These are phyloP conservation scores for Spinibarbus caldwelli DNA, from an alignment of 2,797 vertebrate species.

Conservation along the genomic window DNA sequence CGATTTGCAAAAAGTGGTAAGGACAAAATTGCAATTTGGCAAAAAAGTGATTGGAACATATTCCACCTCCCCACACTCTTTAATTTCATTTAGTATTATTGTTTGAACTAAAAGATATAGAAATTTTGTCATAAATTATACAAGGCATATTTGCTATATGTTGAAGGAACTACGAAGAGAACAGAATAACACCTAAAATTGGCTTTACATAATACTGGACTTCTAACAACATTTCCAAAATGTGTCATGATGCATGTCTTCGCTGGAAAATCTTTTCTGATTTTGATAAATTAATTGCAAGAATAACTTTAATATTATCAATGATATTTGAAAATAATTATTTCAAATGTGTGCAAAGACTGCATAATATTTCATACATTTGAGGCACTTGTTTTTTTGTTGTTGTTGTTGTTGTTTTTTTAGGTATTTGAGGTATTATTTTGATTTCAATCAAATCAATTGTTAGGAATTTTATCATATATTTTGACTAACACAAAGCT, in stretches of 20 bases:
- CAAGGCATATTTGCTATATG: background rate
- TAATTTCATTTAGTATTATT: background rate
- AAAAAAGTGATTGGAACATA: background rate
- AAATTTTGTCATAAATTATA: background rate
- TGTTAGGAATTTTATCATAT: background rate
- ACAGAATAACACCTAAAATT: background rate
- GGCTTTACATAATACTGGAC: background rate
- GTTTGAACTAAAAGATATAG: background rate
- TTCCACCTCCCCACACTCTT: background rate
- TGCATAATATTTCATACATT: background rate
- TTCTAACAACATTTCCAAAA: conserved; percentile 1
- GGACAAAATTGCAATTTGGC: background rate
- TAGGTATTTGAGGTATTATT: background rate
- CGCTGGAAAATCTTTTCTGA: background rate
- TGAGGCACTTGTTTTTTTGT: background rate
- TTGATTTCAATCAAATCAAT: background rate
- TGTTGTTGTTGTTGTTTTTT: too few species aligned
- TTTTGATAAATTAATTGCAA: background rate
- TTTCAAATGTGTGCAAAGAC: background rate
- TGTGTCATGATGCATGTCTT: background rate
- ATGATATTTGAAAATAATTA: background rate
- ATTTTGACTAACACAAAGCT: background rate
- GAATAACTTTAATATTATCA: background rate
- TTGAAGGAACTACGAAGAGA: background rate
- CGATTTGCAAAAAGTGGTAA: background rate